These are phyloP conservation scores for Erebia ligea DNA, from an alignment of 2,888 invertebrate genomes.

Conservation along the genomic window DNA sequence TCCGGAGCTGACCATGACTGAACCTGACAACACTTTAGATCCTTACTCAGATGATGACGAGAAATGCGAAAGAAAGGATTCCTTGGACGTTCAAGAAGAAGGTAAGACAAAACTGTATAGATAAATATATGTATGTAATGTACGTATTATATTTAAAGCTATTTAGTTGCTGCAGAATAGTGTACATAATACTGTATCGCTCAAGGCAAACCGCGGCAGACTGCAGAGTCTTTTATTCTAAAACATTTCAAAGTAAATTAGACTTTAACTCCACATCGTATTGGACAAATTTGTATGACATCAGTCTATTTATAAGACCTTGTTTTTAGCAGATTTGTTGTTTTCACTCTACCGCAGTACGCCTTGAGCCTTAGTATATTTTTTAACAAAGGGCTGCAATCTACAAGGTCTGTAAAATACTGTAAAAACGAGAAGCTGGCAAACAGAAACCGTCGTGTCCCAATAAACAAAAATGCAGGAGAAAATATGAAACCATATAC, in stretches of 20 bases:
- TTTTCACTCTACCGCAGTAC: neutral
- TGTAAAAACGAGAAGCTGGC: neutral
- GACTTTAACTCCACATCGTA: neutral
- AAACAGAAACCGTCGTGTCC: neutral
- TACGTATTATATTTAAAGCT: neutral
- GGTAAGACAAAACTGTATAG: constrained; percentile 50
- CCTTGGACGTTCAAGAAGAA: constrained; percentile 77
- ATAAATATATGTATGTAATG: neutral
- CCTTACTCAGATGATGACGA: constrained; percentile 75
- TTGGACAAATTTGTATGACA: neutral
- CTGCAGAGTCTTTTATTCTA: neutral
- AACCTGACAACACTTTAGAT: constrained; percentile 67
- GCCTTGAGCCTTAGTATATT: neutral
- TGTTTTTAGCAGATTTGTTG: neutral
- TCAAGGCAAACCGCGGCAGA: neutral
- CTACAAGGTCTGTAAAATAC: constrained; percentile 13
- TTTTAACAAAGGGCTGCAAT: neutral
- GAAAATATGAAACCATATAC: neutral
- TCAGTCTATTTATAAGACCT: neutral
- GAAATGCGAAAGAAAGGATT: constrained; percentile 71
- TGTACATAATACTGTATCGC: neutral
- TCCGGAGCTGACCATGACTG: constrained; percentile 75
- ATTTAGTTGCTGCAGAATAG: constrained; percentile 20
- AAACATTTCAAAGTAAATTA: neutral
- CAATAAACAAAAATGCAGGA: too few relatives aligned